Percentiles rank a stretch among this genome's conserved stretches.
Conservation (phyloP, 1,140 invertebrate species). For the Bombus superbus region DNA sequence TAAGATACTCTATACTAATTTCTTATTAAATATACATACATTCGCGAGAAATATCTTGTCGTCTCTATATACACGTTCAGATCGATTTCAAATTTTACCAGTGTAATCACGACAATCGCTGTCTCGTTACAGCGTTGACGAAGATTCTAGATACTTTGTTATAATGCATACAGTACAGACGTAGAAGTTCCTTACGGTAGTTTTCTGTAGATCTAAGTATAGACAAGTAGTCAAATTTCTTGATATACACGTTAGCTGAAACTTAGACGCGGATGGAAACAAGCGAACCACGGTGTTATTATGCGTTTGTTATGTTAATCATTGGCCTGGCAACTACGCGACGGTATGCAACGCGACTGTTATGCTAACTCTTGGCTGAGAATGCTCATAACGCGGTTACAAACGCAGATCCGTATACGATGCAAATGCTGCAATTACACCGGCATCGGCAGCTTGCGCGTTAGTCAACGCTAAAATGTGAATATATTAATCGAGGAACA, state of each 20-base stretch:
- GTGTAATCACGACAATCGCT: too few relatives aligned
- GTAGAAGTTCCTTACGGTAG: too few relatives aligned
- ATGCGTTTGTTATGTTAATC: constrained; percentile 72
- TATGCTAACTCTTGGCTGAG: constrained; percentile 57
- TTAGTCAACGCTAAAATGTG: background rate
- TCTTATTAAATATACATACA: too few relatives aligned
- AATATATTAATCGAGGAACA: background rate
- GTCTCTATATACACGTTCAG: too few relatives aligned
- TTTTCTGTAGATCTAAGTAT: background rate
- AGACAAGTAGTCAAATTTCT: background rate
- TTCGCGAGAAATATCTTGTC: too few relatives aligned
- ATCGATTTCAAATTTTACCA: too few relatives aligned
- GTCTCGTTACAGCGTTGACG: too few relatives aligned
- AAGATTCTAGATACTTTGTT: too few relatives aligned
- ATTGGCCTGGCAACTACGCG: constrained; percentile 53
- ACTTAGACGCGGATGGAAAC: too few relatives aligned
- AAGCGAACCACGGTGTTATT: constrained; percentile 39
- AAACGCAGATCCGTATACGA: constrained; percentile 29
- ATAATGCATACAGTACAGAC: too few relatives aligned
- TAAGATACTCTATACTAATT: too few relatives aligned
- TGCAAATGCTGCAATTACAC: background rate
- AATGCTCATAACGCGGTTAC: constrained; percentile 49
- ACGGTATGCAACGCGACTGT: constrained; percentile 46
- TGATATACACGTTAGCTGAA: too few relatives aligned
- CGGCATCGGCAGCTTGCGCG: background rate